Evolutionary conservation across 2,888 invertebrate species (phyloP), one percentile per base, ranked within the genome.

Genomic region (Drosophila antonietae): DNA sequence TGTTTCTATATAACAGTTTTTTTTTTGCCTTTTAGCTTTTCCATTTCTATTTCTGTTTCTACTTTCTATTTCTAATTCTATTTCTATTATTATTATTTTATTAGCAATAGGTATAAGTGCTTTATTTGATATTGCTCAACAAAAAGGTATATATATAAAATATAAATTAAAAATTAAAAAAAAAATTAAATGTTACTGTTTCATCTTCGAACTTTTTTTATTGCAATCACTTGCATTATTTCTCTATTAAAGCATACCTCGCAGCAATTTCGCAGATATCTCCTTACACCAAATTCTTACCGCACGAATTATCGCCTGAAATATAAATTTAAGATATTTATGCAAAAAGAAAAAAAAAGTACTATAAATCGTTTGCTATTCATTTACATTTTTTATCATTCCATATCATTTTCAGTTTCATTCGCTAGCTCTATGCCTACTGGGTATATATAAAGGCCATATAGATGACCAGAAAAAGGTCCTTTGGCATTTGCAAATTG

Each of bases 401-500:
- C 18, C 3, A 18, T 28, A 53, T 53, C 3, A 53, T 53, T 28
- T 39, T n/a, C 6, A 23, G 23, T 23, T 23, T 9, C 20, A 12
- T 9, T 0, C 0, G 1, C 8, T n/a, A 20, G 44, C 23, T 7
- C 6, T n/a, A n/a, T 10, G 9, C 9, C 33, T 35, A 28, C 59
- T 59, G 78, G 67, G 73, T 67, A 67, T 67, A 3, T 12, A 0
- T 14, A 33, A 41, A 41, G 18, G 12, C 9, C n/a, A 14, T 51
- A 55, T 65, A 23, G 51, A 28, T 51, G 60, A 18, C 43, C 53
- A 33, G 8, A 6, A 59, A 73, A 60, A 65, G 74, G 74, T 57
- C 56, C 65, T 74, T 61, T 61, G 73, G 61, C 65, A 56, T 59
- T 73, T 59, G 51, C 46, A 74, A 78, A 70, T 78, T 62, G 58